Conservation (phyloP, 2,888 invertebrate genomes). For the Acrobasis repandana region DNA sequence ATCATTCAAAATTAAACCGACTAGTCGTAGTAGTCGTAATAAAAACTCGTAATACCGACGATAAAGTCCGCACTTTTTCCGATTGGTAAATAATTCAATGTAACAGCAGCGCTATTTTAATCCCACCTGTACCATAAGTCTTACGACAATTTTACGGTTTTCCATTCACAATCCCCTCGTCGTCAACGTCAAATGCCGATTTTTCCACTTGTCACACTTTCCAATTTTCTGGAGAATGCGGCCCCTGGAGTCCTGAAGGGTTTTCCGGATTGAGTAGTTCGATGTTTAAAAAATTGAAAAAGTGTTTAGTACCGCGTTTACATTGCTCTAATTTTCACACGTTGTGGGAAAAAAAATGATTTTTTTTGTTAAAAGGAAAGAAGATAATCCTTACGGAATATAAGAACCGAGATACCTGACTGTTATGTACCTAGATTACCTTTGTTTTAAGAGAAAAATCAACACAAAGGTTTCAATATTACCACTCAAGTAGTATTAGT, state of each 20-base stretch:
- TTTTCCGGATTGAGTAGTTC: not conserved
- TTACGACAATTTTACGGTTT: constrained; percentile 23
- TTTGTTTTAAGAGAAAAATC: no score
- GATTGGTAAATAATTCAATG: not conserved
- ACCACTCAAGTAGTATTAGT: no score
- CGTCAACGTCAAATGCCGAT: constrained; percentile 32
- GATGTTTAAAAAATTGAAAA: not conserved
- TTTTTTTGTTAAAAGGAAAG: not conserved
- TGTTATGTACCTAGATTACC: no score
- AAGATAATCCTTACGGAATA: no score
- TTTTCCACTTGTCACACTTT: constrained; percentile 48
- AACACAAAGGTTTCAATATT: no score
- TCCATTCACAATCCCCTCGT: constrained; percentile 27
- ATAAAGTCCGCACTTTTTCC: not conserved
- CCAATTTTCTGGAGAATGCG: constrained; percentile 42
- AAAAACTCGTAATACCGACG: not conserved
- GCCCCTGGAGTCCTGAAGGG: constrained; percentile 6
- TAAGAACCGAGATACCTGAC: no score
- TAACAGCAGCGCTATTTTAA: constrained; percentile 8
- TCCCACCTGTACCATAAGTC: constrained; percentile 1
- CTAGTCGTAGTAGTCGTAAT: not conserved
- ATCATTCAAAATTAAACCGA: not conserved
- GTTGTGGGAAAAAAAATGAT: not conserved
- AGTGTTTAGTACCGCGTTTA: not conserved
- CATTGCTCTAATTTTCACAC: not conserved